phyloP scores from a whole-genome alignment of 1,140 invertebrate species.

The Riptortus pedestris region DNA sequence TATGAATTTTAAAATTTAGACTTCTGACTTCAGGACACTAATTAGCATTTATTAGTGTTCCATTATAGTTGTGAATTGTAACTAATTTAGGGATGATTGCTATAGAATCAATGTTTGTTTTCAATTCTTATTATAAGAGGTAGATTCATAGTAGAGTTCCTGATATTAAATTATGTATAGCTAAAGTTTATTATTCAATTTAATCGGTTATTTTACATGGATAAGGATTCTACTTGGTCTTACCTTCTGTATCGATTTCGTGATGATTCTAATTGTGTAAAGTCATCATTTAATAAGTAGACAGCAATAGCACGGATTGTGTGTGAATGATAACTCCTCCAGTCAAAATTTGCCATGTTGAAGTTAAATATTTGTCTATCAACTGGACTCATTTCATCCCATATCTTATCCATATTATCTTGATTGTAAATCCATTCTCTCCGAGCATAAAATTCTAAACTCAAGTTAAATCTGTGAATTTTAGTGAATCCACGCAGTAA shows the following conservation, averaged over 20 bases:
- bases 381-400: slow-evolving; percentile 42
- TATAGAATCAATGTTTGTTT: no score
- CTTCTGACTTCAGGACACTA: no score
- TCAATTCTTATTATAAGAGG: no score
- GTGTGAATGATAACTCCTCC: slow-evolving; percentile 55
- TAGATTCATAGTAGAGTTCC: no score
- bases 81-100: no score
- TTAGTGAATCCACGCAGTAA: slow-evolving; percentile 61
- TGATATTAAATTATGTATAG: no score
- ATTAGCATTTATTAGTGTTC: no score
- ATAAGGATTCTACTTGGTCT: no score
- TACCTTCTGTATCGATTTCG: not conserved
- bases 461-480: slow-evolving; percentile 57
- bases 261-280: not conserved
- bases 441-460: slow-evolving; percentile 61
- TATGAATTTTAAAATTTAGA: no score
- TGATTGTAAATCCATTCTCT: slow-evolving; percentile 60
- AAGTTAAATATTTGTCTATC: slow-evolving; percentile 59
- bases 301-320: not conserved
- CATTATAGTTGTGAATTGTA: no score
- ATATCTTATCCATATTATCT: slow-evolving; percentile 48
- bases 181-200: no score
- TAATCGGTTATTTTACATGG: no score
- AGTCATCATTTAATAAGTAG: slow-evolving; percentile 17
- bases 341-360: slow-evolving; percentile 53